Evolutionary conservation across 2,113 vertebrate genomes (phyloP).

Genomic region (Cnemophilus loriae): DNA sequence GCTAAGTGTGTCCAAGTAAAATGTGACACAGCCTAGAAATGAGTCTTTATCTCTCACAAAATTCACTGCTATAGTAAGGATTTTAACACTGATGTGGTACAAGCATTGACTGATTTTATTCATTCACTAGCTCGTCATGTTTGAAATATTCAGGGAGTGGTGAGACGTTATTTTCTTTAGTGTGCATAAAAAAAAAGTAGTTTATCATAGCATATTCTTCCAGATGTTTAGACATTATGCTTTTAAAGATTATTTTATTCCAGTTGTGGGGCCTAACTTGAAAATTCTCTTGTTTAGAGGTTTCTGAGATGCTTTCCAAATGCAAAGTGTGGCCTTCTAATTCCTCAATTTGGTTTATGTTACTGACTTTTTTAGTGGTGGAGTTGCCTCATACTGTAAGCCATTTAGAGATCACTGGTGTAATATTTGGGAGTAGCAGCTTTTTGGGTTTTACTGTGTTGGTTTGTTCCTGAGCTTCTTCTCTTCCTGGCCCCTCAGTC

Average conservation of each 20-base stretch:
- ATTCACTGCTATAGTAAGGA: neutral
- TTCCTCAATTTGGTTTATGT: neutral
- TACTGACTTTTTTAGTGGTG: neutral
- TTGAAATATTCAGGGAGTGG: neutral
- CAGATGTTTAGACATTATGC: neutral
- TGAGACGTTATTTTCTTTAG: neutral
- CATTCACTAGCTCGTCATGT: neutral
- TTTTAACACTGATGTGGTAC: neutral
- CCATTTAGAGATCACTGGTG: neutral
- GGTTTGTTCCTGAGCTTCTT: neutral
- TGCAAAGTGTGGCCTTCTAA: neutral
- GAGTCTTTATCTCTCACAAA: neutral
- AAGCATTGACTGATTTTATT: neutral
- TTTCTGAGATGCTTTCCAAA: neutral
- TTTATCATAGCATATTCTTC: neutral
- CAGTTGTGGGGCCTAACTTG: neutral
- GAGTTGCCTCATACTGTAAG: neutral
- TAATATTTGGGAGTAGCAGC: neutral
- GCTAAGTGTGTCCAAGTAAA: neutral
- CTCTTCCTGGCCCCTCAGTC: neutral
- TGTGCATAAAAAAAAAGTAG: neutral
- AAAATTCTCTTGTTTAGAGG: neutral
- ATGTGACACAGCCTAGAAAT: neutral
- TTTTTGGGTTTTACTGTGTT: fast-evolving
- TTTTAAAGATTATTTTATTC: neutral